Evolutionary conservation across 2,888 invertebrate genomes (phyloP).

Genomic region (Aleiodes leptofemur): DNA sequence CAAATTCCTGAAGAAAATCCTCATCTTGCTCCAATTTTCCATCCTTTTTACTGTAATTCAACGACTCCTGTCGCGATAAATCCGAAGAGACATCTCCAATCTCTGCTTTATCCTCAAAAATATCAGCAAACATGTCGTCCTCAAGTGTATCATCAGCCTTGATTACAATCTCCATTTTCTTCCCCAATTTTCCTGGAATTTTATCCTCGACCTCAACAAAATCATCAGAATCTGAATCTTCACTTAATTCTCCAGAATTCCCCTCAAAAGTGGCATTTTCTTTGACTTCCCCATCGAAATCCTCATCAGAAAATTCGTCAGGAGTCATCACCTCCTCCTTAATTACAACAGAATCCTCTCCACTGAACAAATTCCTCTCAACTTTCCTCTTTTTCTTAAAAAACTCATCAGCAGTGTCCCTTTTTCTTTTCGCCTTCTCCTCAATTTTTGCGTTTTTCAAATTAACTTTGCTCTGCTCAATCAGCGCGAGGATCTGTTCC

Average conservation of each 20-base stretch:
- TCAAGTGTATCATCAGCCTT: constrained; percentile 65
- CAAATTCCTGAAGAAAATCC: too few species aligned
- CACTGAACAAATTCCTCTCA: constrained; percentile 35
- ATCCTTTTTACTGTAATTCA: too few species aligned
- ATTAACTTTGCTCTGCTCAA: constrained; percentile 66
- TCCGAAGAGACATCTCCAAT: constrained; percentile 4
- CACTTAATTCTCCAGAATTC: constrained; percentile 33
- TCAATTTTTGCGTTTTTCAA: constrained; percentile 22
- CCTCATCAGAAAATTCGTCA: constrained; percentile 37
- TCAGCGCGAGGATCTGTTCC: constrained; percentile 78
- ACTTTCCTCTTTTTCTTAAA: constrained; percentile 30
- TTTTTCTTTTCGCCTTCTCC: constrained; percentile 38
- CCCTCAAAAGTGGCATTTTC: neutral
- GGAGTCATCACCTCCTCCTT: constrained; percentile 33
- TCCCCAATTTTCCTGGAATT: constrained; percentile 29
- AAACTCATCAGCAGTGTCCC: neutral
- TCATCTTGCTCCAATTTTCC: too few species aligned
- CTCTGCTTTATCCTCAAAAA: constrained; percentile 75
- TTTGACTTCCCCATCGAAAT: constrained; percentile 20
- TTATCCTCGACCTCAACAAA: constrained; percentile 73
- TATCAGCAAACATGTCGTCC: constrained; percentile 86
- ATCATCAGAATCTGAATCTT: constrained; percentile 72
- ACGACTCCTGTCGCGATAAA: neutral
- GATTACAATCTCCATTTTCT: constrained; percentile 73
- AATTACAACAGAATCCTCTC: constrained; percentile 47